phyloP scores from a whole-genome alignment of 2,113 vertebrate species.

The Gorsachius goisagi region DNA sequence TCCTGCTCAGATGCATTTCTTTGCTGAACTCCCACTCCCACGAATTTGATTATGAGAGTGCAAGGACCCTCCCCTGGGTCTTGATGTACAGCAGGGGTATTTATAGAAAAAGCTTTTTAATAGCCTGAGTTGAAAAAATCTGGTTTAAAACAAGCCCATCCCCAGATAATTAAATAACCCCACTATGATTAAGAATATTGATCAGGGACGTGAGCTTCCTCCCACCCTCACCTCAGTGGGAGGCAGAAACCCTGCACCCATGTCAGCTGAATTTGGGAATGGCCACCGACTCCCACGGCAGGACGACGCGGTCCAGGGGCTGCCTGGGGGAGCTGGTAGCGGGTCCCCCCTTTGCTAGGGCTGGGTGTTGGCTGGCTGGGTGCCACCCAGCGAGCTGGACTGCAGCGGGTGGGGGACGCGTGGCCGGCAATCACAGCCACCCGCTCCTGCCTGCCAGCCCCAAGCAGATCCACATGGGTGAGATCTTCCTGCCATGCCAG shows the following conservation, averaged over 20 bases:
- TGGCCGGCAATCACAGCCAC: fast-evolving
- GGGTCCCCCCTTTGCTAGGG: neutral
- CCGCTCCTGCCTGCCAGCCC: neutral
- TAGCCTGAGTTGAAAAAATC: neutral
- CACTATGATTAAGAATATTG: neutral
- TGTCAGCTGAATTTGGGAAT: neutral
- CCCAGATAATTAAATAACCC: neutral
- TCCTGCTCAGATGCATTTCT: neutral
- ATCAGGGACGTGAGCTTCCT: neutral
- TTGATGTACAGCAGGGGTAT: neutral
- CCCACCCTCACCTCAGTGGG: neutral
- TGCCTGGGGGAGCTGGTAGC: fast-evolving
- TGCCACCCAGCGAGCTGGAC: fast-evolving
- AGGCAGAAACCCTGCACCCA: fast-evolving
- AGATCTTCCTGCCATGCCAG: neutral
- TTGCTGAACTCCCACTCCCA: neutral
- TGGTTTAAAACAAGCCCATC: neutral
- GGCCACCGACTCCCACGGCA: fast-evolving
- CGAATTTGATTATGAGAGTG: neutral
- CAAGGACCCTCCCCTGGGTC: neutral
- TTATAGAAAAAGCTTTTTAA: constrained; percentile 34
- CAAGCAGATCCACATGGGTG: neutral
- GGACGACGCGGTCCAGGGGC: fast-evolving
- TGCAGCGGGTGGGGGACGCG: fast-evolving
- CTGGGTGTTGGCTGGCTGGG: fast-evolving